A percentile compares a stretch with the other conserved stretches of the same genome.
Conservation (phyloP, 2,888 invertebrate species). For the Sarcophaga variegata region DNA sequence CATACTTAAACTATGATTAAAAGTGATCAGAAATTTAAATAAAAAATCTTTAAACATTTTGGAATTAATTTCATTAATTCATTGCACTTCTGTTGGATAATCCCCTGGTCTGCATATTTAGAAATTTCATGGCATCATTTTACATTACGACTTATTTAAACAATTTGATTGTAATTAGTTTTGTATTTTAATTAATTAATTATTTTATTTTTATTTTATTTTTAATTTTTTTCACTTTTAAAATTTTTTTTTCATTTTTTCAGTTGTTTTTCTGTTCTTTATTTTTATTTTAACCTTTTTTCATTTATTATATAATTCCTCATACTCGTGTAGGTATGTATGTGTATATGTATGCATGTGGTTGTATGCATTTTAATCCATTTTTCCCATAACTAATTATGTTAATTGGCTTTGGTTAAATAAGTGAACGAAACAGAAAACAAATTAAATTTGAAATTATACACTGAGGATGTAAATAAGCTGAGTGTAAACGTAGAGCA, state of each 20-base stretch:
- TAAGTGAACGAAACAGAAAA: slow-evolving; percentile 26
- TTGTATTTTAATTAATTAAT: slow-evolving; percentile 43
- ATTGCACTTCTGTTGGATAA: no score
- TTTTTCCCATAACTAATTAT: slow-evolving; percentile 66
- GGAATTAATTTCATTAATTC: no score
- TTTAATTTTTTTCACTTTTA: background rate
- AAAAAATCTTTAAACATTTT: no score
- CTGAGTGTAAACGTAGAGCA: background rate
- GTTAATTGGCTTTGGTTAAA: slow-evolving; percentile 63
- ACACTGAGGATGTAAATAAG: background rate
- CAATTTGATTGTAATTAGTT: slow-evolving; percentile 55
- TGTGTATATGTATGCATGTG: background rate
- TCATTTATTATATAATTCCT: background rate
- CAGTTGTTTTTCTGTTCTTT: background rate
- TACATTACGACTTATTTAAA: slow-evolving; percentile 39
- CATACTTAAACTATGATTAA: no score
- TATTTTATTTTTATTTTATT: slow-evolving; percentile 38
- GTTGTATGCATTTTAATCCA: slow-evolving; percentile 49
- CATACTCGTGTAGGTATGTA: background rate
- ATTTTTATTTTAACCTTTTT: background rate
- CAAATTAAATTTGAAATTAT: background rate
- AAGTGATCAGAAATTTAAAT: no score
- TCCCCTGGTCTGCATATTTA: background rate
- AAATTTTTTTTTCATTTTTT: background rate
- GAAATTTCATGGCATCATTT: background rate